Base-by-base conservation (phyloP, 1,140 invertebrate species). In the Pseudomyrmex gracilis region DNA sequence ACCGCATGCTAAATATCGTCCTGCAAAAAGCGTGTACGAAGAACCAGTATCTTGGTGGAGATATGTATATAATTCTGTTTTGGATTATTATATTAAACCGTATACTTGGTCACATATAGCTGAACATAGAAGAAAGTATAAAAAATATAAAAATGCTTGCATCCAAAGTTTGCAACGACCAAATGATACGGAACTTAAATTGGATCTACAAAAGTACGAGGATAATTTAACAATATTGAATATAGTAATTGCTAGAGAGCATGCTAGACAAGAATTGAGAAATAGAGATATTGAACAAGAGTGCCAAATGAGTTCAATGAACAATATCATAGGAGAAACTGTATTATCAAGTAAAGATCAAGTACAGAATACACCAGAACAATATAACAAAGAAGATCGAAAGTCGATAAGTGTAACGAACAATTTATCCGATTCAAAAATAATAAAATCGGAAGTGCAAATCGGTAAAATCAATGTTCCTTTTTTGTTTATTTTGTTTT, bases 171-270 rank as follows among this genome's bases (percentile, higher is more conserved):
- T 98, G 20, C 90, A 96, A 10, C 95, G 96, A 89, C 96, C 96
- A 0, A 96, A 97, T 60, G 96, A 97, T 86, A 96, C 96, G 2
- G 96, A 97, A 90, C 91, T 97, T 20, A 97, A 96, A 89, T 84
- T 96, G 64, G 96, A 97, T 92, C 91, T 98, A 60, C 96, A 97
- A 90, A 96, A 97, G 86, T 95, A 97, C 64, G 97, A 98, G 93
- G 97, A 97, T 85, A 95, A 94, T 73, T 93, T 98, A 53, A 96
- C 96, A 60, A 96, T 98, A 45, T 93, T 96, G 57, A 97, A 97
- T 71, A 97, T 98, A 24, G 95, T 98, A 2, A 96, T 97, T 78
- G 97, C 97, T 0, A 95, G 97, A 86, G 97, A 97, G 92, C 96
- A 98, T 84, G 97, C 87, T 24, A 88, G 73, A 10, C 88, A 89